Evolutionary conservation across 2,888 invertebrate species (phyloP).

Genomic region (Spilarctia lutea): DNA sequence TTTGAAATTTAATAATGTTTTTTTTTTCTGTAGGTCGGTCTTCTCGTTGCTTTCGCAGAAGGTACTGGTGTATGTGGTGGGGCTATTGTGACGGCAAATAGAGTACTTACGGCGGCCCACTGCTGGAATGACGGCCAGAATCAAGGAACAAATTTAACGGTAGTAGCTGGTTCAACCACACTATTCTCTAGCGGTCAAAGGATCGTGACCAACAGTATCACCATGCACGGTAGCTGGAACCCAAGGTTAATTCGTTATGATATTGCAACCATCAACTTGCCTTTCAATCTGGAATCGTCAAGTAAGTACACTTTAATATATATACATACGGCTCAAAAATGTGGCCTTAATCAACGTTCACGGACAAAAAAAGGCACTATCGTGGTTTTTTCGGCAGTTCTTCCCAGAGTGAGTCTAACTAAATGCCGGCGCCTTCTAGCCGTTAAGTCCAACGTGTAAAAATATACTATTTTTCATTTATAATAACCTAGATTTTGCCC

Average conservation of each 20-base stretch:
- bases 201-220: background rate
- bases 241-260: slow-evolving; percentile 9
- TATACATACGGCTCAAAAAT: background rate
- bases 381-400: too few relatives aligned
- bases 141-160: background rate
- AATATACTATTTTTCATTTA: too few relatives aligned
- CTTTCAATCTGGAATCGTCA: background rate
- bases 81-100: background rate
- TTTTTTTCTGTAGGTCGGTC: background rate
- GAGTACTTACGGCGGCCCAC: slow-evolving; percentile 17
- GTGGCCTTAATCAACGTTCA: too few relatives aligned
- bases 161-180: slow-evolving; percentile 13
- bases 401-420: too few relatives aligned
- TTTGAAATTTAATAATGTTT: background rate
- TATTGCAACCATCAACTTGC: background rate
- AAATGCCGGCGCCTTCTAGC: too few relatives aligned
- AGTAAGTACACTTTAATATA: slow-evolving; percentile 2
- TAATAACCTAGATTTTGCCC: too few relatives aligned
- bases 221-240: slow-evolving; percentile 10
- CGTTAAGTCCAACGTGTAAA: too few relatives aligned
- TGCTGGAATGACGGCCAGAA: slow-evolving; percentile 18
- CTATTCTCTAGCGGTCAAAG: slow-evolving; percentile 16
- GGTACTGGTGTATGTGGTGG: slow-evolving; percentile 13
- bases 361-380: too few relatives aligned
- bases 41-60: background rate